These are phyloP conservation scores for Volucella inflata DNA, from an alignment of 2,888 invertebrate species.

Conservation along the genomic window DNA sequence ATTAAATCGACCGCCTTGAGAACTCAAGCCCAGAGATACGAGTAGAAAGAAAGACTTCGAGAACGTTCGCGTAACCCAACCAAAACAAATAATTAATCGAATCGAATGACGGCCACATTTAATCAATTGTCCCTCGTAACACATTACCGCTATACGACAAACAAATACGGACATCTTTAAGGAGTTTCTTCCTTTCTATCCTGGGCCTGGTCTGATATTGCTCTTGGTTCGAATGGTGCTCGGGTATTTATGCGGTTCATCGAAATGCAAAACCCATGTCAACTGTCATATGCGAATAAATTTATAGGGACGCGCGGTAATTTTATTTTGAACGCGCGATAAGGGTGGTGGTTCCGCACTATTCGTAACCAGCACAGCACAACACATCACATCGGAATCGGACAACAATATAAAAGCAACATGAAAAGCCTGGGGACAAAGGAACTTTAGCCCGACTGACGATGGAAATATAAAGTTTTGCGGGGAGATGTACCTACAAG, in stretches of 20 bases:
- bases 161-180: conserved; percentile 44
- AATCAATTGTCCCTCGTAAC: conserved; percentile 68
- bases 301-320: conserved; percentile 68
- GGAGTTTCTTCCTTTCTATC: conserved; percentile 21
- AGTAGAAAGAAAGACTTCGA: neutral
- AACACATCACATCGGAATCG: no score
- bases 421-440: conserved; percentile 54
- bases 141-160: conserved; percentile 59
- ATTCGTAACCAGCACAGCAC: no score
- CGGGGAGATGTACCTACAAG: conserved; percentile 51
- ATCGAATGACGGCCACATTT: conserved; percentile 74
- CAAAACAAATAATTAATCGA: conserved; percentile 72
- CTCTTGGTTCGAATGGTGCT: no score
- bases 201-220: neutral
- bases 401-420: conserved; percentile 48
- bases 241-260: conserved; percentile 48
- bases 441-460: conserved; percentile 34
- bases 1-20: neutral
- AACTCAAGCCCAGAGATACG: neutral
- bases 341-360: conserved; percentile 25
- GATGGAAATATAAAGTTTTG: conserved; percentile 44
- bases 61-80: conserved; percentile 46
- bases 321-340: conserved; percentile 63
- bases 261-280: conserved; percentile 76
- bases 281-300: conserved; percentile 76